Evolutionary conservation across 2,797 vertebrate species (phyloP).

Genomic region (Loriculus beryllinus): DNA sequence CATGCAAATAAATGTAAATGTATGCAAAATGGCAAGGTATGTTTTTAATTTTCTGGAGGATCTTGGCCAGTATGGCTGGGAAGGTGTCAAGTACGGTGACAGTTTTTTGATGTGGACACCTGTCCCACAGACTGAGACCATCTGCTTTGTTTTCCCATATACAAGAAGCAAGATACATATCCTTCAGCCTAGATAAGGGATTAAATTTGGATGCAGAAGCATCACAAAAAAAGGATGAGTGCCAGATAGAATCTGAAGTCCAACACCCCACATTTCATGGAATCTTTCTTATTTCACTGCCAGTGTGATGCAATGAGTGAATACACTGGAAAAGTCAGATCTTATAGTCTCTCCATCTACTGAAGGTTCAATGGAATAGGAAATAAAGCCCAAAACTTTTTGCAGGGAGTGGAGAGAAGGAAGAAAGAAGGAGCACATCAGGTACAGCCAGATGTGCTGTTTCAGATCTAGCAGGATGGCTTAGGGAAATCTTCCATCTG

Average conservation of each 20-base stretch:
- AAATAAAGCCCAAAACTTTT: neutral
- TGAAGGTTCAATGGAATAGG: neutral
- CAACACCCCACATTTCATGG: neutral
- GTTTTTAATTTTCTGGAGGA: slow-evolving; percentile 27
- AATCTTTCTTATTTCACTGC: neutral
- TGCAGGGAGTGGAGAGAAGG: neutral
- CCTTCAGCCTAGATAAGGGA: neutral
- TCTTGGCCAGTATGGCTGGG: slow-evolving; percentile 49
- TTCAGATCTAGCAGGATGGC: neutral
- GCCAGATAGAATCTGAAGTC: neutral
- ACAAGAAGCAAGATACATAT: neutral
- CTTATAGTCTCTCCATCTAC: neutral
- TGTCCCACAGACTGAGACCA: slow-evolving; percentile 65
- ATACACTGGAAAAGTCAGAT: neutral
- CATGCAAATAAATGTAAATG: slow-evolving; percentile 59
- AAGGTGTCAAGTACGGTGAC: slow-evolving; percentile 47
- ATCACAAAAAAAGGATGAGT: neutral
- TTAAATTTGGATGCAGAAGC: neutral
- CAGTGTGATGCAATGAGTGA: neutral
- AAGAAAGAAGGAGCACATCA: neutral
- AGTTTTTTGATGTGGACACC: slow-evolving; percentile 65
- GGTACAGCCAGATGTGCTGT: neutral
- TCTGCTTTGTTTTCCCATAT: slow-evolving; percentile 48
- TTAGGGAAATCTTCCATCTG: neutral
- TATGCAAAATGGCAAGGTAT: slow-evolving; percentile 47